Evolutionary conservation across 2,888 invertebrate genomes (phyloP), one percentile per base, ranked within the genome.

Genomic region (Tuberolachnus salignus): DNA sequence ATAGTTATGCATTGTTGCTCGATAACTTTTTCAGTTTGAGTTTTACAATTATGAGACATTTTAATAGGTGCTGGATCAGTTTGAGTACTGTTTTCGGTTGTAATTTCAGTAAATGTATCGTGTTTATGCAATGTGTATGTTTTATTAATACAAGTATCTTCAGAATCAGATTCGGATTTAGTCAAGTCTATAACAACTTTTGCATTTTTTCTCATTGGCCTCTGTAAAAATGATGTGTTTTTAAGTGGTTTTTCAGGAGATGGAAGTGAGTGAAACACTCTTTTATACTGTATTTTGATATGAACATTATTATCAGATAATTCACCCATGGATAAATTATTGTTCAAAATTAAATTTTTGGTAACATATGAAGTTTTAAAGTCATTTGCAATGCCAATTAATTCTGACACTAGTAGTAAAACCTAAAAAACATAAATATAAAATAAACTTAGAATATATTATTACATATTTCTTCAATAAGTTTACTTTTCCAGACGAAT

Each of bases 221-320:
- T 55, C 1, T 44, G 16, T 8, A 21, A 21, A 78, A 0, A 14
- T 57, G 3, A 11, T 1, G 55, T 19, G 14, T 44, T 44, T 34
- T 21, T 57, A 49, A 67, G 6, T 34, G 23, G n/a, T 49, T 59
- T 13, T 51, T 69, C 23, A 21, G 59, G 59, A n/a, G 34, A 59
- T 1, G 78, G 78, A 59, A 78, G 21, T 26, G 69, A 21, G 10
- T 78, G 78, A 21, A 59, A 59, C 2, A 78, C 69, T 51, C 51
- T 49, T 78, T 61, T 78, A 44, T 78, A 69, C 21, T 78, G 23
- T 42, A 78, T 59, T 59, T 57, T 49, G 3, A 78, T 59, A n/a
- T 67, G 19, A 0, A 78, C 34, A 21, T 75, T 67, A 34, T 67
- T 49, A 57, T 59, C 9, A 11, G 34, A 67, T 16, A 16, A 21